These are phyloP conservation scores for Prinia subflava DNA, from an alignment of 2,113 vertebrate genomes.

Conservation along the genomic window DNA sequence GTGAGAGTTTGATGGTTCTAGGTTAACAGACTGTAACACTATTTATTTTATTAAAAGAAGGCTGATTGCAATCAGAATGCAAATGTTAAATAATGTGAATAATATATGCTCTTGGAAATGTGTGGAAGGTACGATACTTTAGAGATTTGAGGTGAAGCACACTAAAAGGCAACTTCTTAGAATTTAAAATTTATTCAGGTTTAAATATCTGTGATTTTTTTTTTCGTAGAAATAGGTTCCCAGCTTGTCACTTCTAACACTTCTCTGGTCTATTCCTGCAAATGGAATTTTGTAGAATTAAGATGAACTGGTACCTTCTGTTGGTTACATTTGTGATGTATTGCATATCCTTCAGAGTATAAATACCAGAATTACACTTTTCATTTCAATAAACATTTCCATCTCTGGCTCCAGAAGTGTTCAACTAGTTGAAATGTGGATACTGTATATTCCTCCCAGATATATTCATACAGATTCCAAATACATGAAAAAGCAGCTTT, in stretches of 20 bases:
- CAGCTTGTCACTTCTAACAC: neutral
- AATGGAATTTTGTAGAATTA: slow-evolving; percentile 20
- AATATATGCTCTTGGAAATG: neutral
- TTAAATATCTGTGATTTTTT: neutral
- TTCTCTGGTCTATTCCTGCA: slow-evolving; percentile 10
- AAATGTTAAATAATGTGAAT: slow-evolving; percentile 37
- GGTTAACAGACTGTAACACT: neutral
- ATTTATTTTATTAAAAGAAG: slow-evolving; percentile 59
- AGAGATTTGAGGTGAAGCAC: neutral
- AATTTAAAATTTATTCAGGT: neutral
- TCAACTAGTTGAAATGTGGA: neutral
- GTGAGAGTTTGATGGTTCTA: neutral
- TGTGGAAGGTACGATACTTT: neutral
- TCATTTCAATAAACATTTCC: slow-evolving; percentile 1
- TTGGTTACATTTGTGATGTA: neutral
- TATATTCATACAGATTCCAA: neutral
- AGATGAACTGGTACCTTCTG: neutral
- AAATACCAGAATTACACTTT: slow-evolving; percentile 20
- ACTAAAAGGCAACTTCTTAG: neutral
- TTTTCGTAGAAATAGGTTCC: neutral
- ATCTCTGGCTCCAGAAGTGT: neutral
- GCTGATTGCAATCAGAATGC: slow-evolving; percentile 56
- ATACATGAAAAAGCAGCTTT: neutral
- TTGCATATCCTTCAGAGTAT: neutral
- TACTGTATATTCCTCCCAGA: neutral